These are phyloP conservation scores for Drosophila saltans DNA, from an alignment of 1,140 invertebrate species.

Conservation along the genomic window DNA sequence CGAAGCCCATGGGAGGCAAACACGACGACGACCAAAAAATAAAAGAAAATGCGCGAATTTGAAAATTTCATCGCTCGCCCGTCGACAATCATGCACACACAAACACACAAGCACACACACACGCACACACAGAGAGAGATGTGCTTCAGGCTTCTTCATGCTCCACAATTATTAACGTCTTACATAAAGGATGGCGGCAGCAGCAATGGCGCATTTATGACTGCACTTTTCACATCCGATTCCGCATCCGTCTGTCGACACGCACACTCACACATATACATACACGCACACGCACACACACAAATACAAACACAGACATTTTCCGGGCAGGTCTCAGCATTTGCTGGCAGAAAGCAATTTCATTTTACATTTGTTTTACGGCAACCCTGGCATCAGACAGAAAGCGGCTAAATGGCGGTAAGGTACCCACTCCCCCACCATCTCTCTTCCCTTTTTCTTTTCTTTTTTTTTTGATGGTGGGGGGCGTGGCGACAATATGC, in stretches of 20 bases:
- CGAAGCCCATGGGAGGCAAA: conserved; percentile 49
- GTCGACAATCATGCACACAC: conserved; percentile 7
- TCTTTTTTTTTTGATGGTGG: conserved; percentile 1
- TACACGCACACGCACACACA: conserved; percentile 26
- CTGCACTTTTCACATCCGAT: conserved; percentile 81
- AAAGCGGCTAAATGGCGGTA: conserved; percentile 34
- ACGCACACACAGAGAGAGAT: background rate
- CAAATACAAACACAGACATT: conserved; percentile 37
- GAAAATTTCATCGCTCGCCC: conserved; percentile 65
- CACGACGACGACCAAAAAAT: conserved; percentile 62
- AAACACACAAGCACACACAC: background rate
- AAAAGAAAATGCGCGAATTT: conserved; percentile 74
- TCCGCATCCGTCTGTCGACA: conserved; percentile 72
- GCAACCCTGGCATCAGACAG: conserved; percentile 35
- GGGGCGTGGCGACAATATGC: conserved; percentile 52
- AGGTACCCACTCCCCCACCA: conserved; percentile 20
- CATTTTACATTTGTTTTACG: conserved; percentile 81
- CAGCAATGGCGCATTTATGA: conserved; percentile 66
- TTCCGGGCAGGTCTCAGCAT: conserved; percentile 54
- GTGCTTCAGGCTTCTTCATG: conserved; percentile 25
- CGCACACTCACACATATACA: conserved; percentile 35
- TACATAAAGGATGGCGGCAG: conserved; percentile 62
- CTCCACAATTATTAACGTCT: conserved; percentile 78
- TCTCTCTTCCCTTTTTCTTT: too few relatives aligned
- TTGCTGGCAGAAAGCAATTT: conserved; percentile 73